phyloP scores from a whole-genome alignment of 2,113 vertebrate species.

The Rafetus swinhoei region DNA sequence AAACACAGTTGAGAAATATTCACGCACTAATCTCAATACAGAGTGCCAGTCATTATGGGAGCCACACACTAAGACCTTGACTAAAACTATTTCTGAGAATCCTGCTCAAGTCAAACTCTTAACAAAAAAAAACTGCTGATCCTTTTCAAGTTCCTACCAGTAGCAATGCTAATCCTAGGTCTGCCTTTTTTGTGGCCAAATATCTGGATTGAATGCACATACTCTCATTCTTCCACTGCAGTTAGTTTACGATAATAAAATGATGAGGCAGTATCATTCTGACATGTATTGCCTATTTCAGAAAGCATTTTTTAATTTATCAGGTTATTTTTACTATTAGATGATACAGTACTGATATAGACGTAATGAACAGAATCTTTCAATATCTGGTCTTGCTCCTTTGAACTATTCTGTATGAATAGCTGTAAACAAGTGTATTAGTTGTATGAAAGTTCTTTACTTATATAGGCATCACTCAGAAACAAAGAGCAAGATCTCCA shows the following conservation, averaged over 20 bases:
- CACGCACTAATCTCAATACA: background rate
- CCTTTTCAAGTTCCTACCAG: background rate
- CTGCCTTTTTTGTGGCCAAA: background rate
- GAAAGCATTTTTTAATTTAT: background rate
- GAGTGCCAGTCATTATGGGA: background rate
- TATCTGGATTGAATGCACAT: background rate
- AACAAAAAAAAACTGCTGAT: background rate
- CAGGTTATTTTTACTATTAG: background rate
- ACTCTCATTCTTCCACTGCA: background rate
- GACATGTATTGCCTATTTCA: background rate
- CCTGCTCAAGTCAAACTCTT: background rate
- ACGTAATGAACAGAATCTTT: background rate
- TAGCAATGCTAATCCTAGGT: background rate
- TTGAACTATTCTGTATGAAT: conserved; percentile 6
- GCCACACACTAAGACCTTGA: background rate
- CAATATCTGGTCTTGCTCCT: background rate
- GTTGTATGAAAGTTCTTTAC: background rate
- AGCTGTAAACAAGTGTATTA: background rate
- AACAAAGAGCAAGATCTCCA: background rate
- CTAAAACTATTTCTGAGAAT: background rate
- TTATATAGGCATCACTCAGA: background rate
- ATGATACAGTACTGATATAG: background rate
- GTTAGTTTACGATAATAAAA: background rate
- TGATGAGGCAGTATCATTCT: background rate
- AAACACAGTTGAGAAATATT: background rate